Evolutionary conservation across 1,140 invertebrate species (phyloP).

Genomic region (Zaprionus nigranus): DNA sequence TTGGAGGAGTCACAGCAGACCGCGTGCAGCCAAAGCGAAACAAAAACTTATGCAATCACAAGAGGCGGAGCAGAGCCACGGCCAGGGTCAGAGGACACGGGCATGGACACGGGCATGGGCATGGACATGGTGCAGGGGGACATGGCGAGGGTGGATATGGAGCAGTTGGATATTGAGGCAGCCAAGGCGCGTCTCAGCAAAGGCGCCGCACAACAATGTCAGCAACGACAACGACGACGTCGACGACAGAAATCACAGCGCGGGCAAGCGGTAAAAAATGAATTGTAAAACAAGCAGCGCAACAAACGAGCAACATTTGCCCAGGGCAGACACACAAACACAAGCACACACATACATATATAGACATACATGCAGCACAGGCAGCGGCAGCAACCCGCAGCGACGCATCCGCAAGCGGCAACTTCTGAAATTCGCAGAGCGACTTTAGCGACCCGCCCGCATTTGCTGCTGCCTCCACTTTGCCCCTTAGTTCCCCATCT

Average conservation of each 20-base stretch:
- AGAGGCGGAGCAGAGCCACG: background rate
- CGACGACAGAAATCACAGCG: slow-evolving; percentile 71
- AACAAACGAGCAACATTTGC: slow-evolving; percentile 78
- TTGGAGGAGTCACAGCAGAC: slow-evolving; percentile 34
- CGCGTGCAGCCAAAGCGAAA: slow-evolving; percentile 72
- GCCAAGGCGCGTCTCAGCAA: slow-evolving; percentile 36
- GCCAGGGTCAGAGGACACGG: background rate
- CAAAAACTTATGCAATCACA: slow-evolving; percentile 78
- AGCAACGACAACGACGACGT: slow-evolving; percentile 41
- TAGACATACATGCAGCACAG: background rate
- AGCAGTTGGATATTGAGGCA: slow-evolving; percentile 32
- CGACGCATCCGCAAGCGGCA: slow-evolving; percentile 18
- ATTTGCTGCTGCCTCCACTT: slow-evolving; percentile 1
- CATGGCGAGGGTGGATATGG: slow-evolving; percentile 26
- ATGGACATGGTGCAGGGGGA: background rate
- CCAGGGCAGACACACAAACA: slow-evolving; percentile 33
- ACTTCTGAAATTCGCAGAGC: slow-evolving; percentile 42
- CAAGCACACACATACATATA: slow-evolving; percentile 21
- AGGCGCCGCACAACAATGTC: slow-evolving; percentile 76
- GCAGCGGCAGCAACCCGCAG: slow-evolving; percentile 43
- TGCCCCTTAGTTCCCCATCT: background rate
- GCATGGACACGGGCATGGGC: background rate
- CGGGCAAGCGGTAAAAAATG: slow-evolving; percentile 77
- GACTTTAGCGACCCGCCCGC: slow-evolving; percentile 25
- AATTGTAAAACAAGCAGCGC: slow-evolving; percentile 79